Base-by-base conservation (phyloP, 2,888 invertebrate genomes). In the Mythimna lalbum region DNA sequence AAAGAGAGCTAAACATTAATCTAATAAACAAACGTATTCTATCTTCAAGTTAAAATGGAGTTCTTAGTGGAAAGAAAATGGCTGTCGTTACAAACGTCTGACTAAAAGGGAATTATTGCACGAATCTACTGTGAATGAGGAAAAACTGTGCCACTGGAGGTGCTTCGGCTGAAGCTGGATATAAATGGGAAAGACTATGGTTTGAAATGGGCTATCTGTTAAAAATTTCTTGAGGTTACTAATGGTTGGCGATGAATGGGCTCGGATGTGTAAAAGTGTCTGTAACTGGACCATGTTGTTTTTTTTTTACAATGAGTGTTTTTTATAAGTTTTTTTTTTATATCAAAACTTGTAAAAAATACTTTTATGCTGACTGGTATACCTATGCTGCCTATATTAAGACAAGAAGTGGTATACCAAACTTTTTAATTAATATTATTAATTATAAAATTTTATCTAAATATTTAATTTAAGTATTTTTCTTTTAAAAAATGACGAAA, bases 41-140 rank as follows among this genome's bases (percentile, higher is more conserved):
- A 52, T 69, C 68, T 73, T 50, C 31, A 64, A 81, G 69, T 73
- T 69, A 73, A 73, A 79, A 78, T 73, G 61, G 81, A 61, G 59
- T 74, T 69, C 69, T 53, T 23, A 63, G 63, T 23, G 39, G 33
- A 17, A 57, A 61, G 62, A 57, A 63, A 84, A 84, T 84, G 69
- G 60, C 64, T 21, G 64, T 70, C 84, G 82, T 84, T 84, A 76
- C 62, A 47, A 39, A 61, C 63, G 84, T 79, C 82, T 55, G 63
- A 76, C 73, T 83, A 84, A 83, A 83, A 61, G 82, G 80, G 69
- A 83, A 79, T 84, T 76, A 84, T 84, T 69, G 69, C 76, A 33
- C 14, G 70, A 83, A 73, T 83, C 66, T 74, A 73, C 69, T 56
- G 36, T 2, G 80, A 74, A 84, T 79, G 69, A 82, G 74, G 82